These are phyloP conservation scores for Acomys russatus DNA, from an alignment of 2,797 vertebrate species.

Conservation along the genomic window DNA sequence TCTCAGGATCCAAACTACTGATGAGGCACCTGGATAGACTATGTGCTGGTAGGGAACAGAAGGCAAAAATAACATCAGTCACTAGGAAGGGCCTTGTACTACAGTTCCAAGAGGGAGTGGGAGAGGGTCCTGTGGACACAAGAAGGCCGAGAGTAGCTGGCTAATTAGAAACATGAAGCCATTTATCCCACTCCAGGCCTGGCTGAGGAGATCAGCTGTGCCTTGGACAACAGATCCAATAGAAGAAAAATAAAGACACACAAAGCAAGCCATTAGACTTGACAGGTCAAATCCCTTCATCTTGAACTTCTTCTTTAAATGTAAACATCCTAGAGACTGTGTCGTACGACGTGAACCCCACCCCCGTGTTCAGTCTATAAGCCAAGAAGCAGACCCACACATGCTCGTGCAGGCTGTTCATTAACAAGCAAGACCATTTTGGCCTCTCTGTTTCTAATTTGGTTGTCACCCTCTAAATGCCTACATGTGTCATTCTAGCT, in stretches of 20 bases:
- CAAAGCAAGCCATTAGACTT: conserved; percentile 10
- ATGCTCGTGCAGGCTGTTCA: conserved; percentile 45
- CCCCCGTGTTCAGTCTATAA: conserved; percentile 27
- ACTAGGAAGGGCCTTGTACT: not conserved
- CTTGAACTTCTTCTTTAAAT: not conserved
- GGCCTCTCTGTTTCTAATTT: conserved; percentile 68
- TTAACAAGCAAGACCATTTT: conserved; percentile 47
- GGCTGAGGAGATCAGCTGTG: conserved; percentile 33
- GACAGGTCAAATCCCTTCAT: conserved; percentile 69
- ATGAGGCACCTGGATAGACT: not conserved
- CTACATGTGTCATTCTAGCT: conserved; percentile 21
- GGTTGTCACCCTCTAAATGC: conserved; percentile 10
- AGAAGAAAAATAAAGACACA: conserved; percentile 62
- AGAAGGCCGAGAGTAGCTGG: not conserved
- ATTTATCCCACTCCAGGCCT: not conserved
- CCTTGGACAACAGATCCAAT: conserved; percentile 47
- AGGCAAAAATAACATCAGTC: conserved; percentile 57
- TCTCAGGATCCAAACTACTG: conserved; percentile 6
- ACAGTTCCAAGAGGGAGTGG: not conserved
- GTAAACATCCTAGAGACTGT: too few relatives aligned
- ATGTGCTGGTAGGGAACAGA: not conserved
- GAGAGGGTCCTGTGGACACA: not conserved
- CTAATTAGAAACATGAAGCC: conserved; percentile 51
- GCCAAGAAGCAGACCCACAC: conserved; percentile 45
- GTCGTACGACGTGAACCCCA: too few relatives aligned